Base-by-base conservation (phyloP, 2,888 invertebrate species). In the Heliconius cydno region DNA sequence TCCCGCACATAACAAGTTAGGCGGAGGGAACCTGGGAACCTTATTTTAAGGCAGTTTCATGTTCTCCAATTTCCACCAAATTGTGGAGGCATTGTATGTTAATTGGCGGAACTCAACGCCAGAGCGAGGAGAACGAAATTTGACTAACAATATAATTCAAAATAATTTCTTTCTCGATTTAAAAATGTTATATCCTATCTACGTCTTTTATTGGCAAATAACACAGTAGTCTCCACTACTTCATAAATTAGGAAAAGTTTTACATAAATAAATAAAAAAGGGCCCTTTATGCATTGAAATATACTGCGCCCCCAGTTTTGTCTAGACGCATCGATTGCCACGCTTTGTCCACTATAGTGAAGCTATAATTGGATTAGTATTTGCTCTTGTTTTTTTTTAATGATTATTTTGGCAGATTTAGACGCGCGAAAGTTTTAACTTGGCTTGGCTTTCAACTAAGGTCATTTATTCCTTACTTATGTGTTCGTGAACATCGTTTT, bases 311-410 rank as follows among this genome's bases (percentile, higher is more conserved):
- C 82, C 86, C 84, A 87, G 85, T 87, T 85, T 84, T 87, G 94
- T 94, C 94, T 94, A 94, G 94, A 93, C 94, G 88, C 89, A 94
- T 94, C 94, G 94, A 94, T 94, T 93, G 85, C 86, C 78, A 66
- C 75, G 71, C 79, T 79, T 66, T 78, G 82, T 80, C 79, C 80
- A 77, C 52, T 78, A 71, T 73, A 79, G 76, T 78, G 77, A 78
- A 63, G 78, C 72, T 78, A 73, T 82, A 81, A 82, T 81, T 82
- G 82, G 81, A 79, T 82, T 81, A 81, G 80, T 41, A 68, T 73
- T 67, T 74, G 65, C 78, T 78, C 74, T 76, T 72, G 75, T 82
- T 77, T 82, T 68, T 28, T 34, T 72, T 28, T 65, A 30, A 57
- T 67, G 74, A n/a, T 60, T 38, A 30, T 73, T 67, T 9, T 41